These are phyloP conservation scores for Acanthococcus lagerstroemiae DNA, from an alignment of 2,888 invertebrate genomes.

Conservation along the genomic window DNA sequence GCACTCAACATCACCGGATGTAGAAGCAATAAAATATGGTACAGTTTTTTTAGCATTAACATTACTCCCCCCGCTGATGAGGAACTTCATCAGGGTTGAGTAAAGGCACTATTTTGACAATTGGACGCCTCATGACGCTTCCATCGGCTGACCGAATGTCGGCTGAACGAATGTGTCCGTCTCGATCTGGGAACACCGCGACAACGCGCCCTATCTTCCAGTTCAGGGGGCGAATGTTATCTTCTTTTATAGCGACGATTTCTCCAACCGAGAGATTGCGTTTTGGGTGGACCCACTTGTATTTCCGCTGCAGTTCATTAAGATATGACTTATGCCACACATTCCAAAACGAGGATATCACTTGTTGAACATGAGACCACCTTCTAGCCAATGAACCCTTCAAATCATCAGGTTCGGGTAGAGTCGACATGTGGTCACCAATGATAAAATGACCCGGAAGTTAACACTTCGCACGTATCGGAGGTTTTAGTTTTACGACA, in stretches of 20 bases:
- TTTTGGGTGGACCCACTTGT: background rate
- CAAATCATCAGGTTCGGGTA: background rate
- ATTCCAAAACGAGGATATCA: background rate
- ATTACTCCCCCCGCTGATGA: no score
- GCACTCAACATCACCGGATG: no score
- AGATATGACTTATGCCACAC: background rate
- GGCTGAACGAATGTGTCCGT: background rate
- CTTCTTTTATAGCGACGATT: background rate
- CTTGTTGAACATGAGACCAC: background rate
- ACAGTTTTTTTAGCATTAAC: no score
- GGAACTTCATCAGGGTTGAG: no score
- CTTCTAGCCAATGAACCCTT: background rate
- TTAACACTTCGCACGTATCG: background rate
- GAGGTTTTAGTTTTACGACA: background rate
- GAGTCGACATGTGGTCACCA: background rate
- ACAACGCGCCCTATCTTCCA: background rate
- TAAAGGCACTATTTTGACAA: background rate
- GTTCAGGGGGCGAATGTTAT: background rate
- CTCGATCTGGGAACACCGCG: background rate
- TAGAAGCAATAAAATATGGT: no score
- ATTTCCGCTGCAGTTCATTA: background rate
- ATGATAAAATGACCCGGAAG: background rate
- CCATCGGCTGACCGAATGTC: background rate
- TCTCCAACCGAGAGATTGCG: background rate
- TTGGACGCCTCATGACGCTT: background rate